Percentiles rank a stretch among this genome's conserved stretches.
phyloP scores from a whole-genome alignment of 2,113 vertebrate species.

The Brienomyrus brachyistius region DNA sequence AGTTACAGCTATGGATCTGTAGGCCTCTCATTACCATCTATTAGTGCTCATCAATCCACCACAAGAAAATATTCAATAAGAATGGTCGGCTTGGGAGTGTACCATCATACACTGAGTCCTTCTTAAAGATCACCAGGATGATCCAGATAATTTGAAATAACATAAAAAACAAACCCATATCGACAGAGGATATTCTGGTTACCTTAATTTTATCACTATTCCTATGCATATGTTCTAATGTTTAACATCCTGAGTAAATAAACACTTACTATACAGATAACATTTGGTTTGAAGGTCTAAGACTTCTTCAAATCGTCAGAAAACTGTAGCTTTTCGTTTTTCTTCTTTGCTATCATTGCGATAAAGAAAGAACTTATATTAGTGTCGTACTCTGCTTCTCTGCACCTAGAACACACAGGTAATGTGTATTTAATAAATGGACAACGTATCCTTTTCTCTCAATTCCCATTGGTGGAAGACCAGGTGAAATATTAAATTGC shows the following conservation, averaged over 20 bases:
- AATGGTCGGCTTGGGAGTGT: not conserved
- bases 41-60: not conserved
- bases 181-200: not conserved
- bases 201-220: not conserved
- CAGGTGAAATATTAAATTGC: slow-evolving; percentile 29
- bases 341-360: not conserved
- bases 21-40: not conserved
- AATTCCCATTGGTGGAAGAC: not conserved
- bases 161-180: not conserved
- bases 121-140: not conserved
- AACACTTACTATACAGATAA: not conserved
- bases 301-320: not conserved
- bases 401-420: not conserved
- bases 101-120: not conserved
- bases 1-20: not conserved
- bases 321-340: not conserved
- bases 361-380: not conserved
- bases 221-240: not conserved
- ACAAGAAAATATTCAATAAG: not conserved
- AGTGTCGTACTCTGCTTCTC: not conserved
- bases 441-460: slow-evolving; percentile 44
- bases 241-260: not conserved
- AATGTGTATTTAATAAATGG: slow-evolving; percentile 36
- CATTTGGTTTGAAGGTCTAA: not conserved
- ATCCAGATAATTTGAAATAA: not conserved